Evolutionary conservation across 2,888 invertebrate species (phyloP).

Genomic region (Prosapia bicincta): DNA sequence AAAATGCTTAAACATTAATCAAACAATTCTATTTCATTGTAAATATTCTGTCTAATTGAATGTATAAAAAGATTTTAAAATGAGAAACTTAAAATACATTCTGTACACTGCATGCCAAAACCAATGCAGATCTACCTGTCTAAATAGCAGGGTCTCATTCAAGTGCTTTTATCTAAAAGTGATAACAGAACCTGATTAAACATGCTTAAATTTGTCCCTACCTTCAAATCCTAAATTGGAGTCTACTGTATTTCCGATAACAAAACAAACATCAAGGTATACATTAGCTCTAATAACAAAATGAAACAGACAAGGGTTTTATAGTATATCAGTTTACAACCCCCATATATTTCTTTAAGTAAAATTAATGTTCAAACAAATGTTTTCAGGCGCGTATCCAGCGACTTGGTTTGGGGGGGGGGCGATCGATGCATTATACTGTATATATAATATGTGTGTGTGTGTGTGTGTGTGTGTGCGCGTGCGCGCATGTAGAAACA

Average conservation of each 20-base stretch:
- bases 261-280: constrained; percentile 14
- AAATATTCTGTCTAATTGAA: no score
- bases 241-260: constrained; percentile 23
- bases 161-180: not conserved
- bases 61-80: no score
- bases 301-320: not conserved
- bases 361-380: no score
- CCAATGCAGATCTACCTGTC: not conserved
- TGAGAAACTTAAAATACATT: not conserved
- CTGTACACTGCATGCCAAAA: not conserved
- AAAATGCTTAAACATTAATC: no score
- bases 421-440: no score
- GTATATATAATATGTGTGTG: no score
- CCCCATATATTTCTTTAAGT: no score
- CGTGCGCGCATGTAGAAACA: no score
- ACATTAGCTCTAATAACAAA: not conserved
- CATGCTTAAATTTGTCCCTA: constrained; percentile 37
- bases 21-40: no score
- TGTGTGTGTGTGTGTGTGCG: no score
- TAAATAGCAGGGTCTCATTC: not conserved
- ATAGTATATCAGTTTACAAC: not conserved
- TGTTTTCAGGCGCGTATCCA: no score
- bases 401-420: no score
- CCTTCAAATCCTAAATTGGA: constrained; percentile 47
- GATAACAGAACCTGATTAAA: not conserved